Evolutionary conservation across 2,888 invertebrate species (phyloP), one percentile per base, ranked within the genome.

Genomic region (Meiosimyza decipiens): DNA sequence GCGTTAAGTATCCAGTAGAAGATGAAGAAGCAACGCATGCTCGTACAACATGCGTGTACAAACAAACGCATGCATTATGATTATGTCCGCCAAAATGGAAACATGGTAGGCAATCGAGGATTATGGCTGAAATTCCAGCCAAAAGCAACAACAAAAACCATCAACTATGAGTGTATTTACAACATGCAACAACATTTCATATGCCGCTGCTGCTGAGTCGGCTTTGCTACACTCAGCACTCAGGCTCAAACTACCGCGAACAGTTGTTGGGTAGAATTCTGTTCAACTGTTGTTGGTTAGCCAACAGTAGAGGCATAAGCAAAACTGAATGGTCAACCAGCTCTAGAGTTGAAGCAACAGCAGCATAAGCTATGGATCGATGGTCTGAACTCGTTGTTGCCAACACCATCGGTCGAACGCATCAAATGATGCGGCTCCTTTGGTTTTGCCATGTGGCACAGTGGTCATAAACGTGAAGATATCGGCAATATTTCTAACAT

Each of bases 41-140:
- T 40, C 40, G 6, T 40, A 51, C 18, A 64, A 72, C 50, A 62
- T 67, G 59, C 68, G 63, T 63, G 70, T 63, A 66, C 73, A 73
- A 40, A 40, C 40, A 40, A 71, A 76, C 78, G 80, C 79, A 78
- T 79, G 83, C 40, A 81, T 82, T 83, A 81, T 83, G 81, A 83
- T 82, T 83, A 82, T 83, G 79, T 77, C 77, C 79, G 77, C 77
- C 62, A 62, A 40, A 52, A 54, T 51, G 55, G 50, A 47, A 55
- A 64, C 60, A 70, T 64, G 71, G 64, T 52, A 71, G 64, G 50
- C 64, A 59, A 64, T 33, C 18, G 16, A 55, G 47, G 57, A 65
- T 59, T 71, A 49, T 65, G 57, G 50, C 33, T 49, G 51, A 55
- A 28, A 55, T 71, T 22, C 71, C 40, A 52, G 49, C 57, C 63